These are phyloP conservation scores for Thalassarche chlororhynchos DNA, from an alignment of 2,113 vertebrate genomes.

Conservation along the genomic window DNA sequence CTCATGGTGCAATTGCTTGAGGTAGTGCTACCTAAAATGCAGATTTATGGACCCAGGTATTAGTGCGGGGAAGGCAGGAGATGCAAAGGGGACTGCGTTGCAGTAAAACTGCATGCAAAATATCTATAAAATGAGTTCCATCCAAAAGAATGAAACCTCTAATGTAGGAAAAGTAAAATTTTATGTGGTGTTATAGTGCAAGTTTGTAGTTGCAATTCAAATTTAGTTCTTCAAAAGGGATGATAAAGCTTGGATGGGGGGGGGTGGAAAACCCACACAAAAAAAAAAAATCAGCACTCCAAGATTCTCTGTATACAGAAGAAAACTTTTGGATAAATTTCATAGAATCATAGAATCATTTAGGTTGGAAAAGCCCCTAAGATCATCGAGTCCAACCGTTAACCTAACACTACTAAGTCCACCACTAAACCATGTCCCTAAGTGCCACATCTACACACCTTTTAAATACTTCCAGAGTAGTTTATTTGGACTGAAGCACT, in stretches of 20 bases:
- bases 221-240: background rate
- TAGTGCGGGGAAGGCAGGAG: background rate
- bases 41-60: background rate
- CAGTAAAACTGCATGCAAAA: background rate
- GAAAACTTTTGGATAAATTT: background rate
- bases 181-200: background rate
- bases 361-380: no score
- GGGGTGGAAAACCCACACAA: no score
- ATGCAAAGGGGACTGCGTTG: background rate
- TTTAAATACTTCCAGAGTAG: background rate
- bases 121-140: background rate
- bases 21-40: background rate
- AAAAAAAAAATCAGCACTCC: background rate
- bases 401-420: no score
- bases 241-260: background rate
- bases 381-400: no score
- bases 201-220: background rate
- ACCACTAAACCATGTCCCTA: no score
- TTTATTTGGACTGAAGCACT: background rate
- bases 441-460: no score
- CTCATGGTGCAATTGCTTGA: fast-evolving
- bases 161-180: background rate
- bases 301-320: background rate
- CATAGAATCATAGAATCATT: no score
- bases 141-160: background rate